Base-by-base conservation (phyloP, 64 coral and sea anemone genomes). In the Porites lutea region DNA sequence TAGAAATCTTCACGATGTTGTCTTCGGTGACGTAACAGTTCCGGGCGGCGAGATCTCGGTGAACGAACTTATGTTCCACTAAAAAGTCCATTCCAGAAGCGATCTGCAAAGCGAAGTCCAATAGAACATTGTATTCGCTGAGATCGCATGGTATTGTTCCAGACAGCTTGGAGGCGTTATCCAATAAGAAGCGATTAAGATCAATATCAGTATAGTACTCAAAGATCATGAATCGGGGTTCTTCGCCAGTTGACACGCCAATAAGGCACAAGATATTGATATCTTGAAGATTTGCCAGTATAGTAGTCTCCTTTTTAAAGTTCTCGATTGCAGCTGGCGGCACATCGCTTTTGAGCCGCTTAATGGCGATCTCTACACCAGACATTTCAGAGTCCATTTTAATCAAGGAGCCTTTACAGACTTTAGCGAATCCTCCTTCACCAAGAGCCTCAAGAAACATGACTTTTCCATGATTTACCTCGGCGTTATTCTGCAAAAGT, bases 31-130 rank as follows among this genome's bases (percentile, higher is more conserved):
- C 89, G 54, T 83, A 98, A 52, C 94, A 93, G 84, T 96, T 98
- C 63, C 97, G 90, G 8, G 93, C 92, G 2, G 97, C 97, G 54
- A 98, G 73, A 60, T 98, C 94, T 73, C 97, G 89, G 75, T 98
- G 97, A 9, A 98, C 82, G 48, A 96, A 98, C 64, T 90, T 86
- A 76, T 96, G 90, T 49, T 98, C 97, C 4, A 89, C 88, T 27
- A 98, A 51, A 59, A 93, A 98, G 80, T 91, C 91, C 94, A 98
- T 96, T 8, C 97, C 97, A 45, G 94, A 96, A 4, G 97, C 97
- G 19, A 96, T 88, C 67, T 98, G 97, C 59, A 93, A 77, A 43
- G 91, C 91, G 83, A 98, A 96, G 71, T 98, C 88, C 62, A 97
- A 69, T 46, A 98, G 65, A 16, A 96, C 59, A 6, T 94, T 66